These are phyloP conservation scores for Hyppa rectilinea DNA, from an alignment of 2,888 invertebrate genomes.

Conservation along the genomic window DNA sequence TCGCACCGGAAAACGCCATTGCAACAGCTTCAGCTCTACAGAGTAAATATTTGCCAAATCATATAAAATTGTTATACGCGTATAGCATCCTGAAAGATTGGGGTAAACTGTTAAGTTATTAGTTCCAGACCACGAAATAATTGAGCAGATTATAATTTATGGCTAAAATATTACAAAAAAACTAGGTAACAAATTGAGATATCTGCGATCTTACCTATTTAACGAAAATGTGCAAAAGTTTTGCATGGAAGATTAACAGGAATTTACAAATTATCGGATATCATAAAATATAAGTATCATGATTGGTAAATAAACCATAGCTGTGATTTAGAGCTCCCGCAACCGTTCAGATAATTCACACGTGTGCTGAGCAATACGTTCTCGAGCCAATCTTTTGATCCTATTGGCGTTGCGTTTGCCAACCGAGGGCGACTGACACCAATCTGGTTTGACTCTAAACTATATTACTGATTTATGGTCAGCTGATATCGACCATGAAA, in stretches of 20 bases:
- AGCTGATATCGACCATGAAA: slow-evolving; percentile 59
- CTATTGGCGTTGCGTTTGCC: slow-evolving; percentile 68
- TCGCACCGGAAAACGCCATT: slow-evolving; percentile 5
- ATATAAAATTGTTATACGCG: slow-evolving; percentile 42
- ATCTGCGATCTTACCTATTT: slow-evolving; percentile 15
- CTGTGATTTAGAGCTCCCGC: slow-evolving; percentile 72
- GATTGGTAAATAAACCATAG: slow-evolving; percentile 75
- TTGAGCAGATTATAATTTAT: slow-evolving; percentile 51
- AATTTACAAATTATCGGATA: slow-evolving; percentile 70
- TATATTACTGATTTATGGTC: slow-evolving; percentile 69
- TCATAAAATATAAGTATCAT: slow-evolving; percentile 71
- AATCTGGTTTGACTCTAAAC: slow-evolving; percentile 61
- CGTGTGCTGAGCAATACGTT: slow-evolving; percentile 70
- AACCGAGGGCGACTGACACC: slow-evolving; percentile 57
- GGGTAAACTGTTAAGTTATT: slow-evolving; percentile 59
- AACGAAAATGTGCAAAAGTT: slow-evolving; percentile 36
- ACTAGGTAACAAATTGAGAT: slow-evolving; percentile 10
- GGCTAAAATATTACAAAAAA: slow-evolving; percentile 19
- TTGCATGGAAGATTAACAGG: slow-evolving; percentile 53
- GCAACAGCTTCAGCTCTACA: slow-evolving; percentile 5
- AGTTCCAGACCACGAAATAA: slow-evolving; percentile 50
- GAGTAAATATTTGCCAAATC: slow-evolving; percentile 52
- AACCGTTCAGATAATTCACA: slow-evolving; percentile 70
- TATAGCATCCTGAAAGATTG: slow-evolving; percentile 56
- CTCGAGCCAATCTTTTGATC: slow-evolving; percentile 76